These are phyloP conservation scores for Ridgeia piscesae DNA, from an alignment of 1,140 invertebrate genomes.

Conservation along the genomic window DNA sequence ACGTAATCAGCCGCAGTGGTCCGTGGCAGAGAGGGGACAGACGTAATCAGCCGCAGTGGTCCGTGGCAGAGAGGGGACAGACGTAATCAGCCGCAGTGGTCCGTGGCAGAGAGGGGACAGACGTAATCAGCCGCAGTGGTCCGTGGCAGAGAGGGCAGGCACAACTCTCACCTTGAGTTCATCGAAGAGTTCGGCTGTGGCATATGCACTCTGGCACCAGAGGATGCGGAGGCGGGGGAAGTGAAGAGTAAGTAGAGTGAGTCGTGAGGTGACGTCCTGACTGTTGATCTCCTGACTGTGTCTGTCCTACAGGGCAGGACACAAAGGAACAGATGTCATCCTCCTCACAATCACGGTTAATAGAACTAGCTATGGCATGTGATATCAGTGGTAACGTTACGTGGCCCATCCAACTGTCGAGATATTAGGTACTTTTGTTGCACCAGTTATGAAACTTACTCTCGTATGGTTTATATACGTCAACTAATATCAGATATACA, in stretches of 20 bases:
- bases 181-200: slow-evolving; percentile 92
- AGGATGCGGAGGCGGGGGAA: slow-evolving; percentile 89
- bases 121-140: too few species aligned
- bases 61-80: too few species aligned
- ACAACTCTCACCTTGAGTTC: slow-evolving; percentile 60
- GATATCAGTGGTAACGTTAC: neutral
- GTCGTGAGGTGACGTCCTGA: slow-evolving; percentile 73
- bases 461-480: neutral
- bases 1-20: too few species aligned
- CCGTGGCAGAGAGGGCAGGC: neutral
- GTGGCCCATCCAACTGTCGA: too few species aligned
- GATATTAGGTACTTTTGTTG: neutral
- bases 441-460: neutral
- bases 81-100: too few species aligned
- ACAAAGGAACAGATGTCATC: neutral
- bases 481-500: neutral
- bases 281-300: slow-evolving; percentile 66
- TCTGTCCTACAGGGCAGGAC: neutral
- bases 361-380: neutral
- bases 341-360: neutral
- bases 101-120: too few species aligned
- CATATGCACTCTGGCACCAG: slow-evolving; percentile 94
- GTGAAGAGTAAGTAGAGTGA: slow-evolving; percentile 90
- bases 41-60: too few species aligned
- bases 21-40: too few species aligned